These are phyloP conservation scores for Pangasianodon gigas DNA, from an alignment of 2,113 vertebrate genomes.

Conservation along the genomic window DNA sequence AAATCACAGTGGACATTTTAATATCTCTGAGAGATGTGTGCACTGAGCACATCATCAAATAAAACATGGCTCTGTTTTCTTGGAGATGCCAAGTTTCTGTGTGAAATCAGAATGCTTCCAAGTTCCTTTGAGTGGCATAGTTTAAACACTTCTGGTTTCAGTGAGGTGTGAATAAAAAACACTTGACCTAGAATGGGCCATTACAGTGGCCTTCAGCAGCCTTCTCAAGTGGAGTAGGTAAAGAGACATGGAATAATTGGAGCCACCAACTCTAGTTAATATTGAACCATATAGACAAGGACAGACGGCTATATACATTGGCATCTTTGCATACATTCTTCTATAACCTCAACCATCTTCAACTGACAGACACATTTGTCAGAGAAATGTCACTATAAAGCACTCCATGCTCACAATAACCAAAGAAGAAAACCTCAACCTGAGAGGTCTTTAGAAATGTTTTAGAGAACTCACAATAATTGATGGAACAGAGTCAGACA, in stretches of 20 bases:
- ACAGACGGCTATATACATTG: not conserved
- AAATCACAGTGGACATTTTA: not conserved
- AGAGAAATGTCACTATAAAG: not conserved
- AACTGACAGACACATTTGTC: not conserved
- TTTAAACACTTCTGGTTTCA: not conserved
- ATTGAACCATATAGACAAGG: not conserved
- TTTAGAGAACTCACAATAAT: not conserved
- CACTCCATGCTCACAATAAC: not conserved
- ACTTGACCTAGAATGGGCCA: conserved; percentile 1
- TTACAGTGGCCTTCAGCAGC: conserved; percentile 6
- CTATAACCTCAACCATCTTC: not conserved
- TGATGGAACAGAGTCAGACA: not conserved
- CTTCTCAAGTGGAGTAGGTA: not conserved
- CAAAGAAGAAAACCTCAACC: not conserved
- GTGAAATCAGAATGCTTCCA: not conserved
- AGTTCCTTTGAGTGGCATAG: not conserved
- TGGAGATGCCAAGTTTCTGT: not conserved
- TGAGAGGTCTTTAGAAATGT: not conserved
- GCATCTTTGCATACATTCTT: not conserved
- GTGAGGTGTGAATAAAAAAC: conserved; percentile 11
- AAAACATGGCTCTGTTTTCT: not conserved
- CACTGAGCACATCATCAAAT: not conserved
- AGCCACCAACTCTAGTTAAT: not conserved
- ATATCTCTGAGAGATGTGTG: not conserved
- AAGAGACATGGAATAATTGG: not conserved